Evolutionary conservation across 2,888 invertebrate species (phyloP), one percentile per base, ranked within the genome.

Genomic region (Rotaria sp.): DNA sequence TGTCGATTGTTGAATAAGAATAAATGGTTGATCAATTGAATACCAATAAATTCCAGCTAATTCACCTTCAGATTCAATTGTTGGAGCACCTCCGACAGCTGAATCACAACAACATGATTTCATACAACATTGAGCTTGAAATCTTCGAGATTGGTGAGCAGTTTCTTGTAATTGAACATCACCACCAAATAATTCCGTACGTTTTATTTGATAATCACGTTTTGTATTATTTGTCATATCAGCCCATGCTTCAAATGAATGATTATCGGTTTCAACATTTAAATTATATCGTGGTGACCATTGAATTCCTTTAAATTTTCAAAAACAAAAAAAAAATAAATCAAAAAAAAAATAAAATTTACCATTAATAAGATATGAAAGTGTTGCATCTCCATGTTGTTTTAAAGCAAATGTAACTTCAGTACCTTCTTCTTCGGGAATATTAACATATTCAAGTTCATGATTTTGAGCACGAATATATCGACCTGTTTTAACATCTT

Each of bases 171-270:
- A 11, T 26, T 35, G 8, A 50, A 84, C 84, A 57, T 84, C 84
- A 15, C 84, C 84, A 55, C 84, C 84, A 26, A 84, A 55, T 52
- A 84, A 84, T 52, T 84, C 84, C 2, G 84, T 84, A 35, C 26
- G 84, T 26, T 84, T 52, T 35, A 84, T 84, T 52, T 52, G 5
- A 57, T 55, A 84, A 50, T 84, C 55, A 52, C 52, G 48, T 38
- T 38, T 55, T 15, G 84, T 84, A 38, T 52, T 55, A 57, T 84
- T 84, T 38, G 30, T 84, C n/a, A 84, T 84, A 41, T 84, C 84
- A 84, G 84, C 84, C 84, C 84, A 84, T 24, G 52, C 84, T 55
- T 84, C 52, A 38, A 84, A 84, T 24, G 13, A 24, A 84, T 55
- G 38, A 13, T 30, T 10, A 35, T 55, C 57, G 5, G 24, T 13